Percentiles rank a stretch among this genome's conserved stretches.
phyloP scores from a whole-genome alignment of 2,888 invertebrate species.

The Vannuccia rotundouncinata region DNA sequence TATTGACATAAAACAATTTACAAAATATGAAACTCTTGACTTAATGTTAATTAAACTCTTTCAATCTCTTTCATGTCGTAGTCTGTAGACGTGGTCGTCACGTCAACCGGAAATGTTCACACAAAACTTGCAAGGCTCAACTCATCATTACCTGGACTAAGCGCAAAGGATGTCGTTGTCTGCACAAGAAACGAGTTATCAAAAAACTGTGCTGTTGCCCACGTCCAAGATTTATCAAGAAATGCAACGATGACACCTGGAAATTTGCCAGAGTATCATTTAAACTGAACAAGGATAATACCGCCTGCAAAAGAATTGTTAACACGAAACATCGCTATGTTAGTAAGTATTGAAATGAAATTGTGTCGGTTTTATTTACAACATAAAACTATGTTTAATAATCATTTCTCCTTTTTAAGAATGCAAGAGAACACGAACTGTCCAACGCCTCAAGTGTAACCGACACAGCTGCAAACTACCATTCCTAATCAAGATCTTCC shows the following conservation, averaged over 20 bases:
- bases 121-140: background rate
- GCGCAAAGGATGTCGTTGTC: slow-evolving; percentile 16
- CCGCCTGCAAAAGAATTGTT: slow-evolving; percentile 29
- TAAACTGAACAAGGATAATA: slow-evolving; percentile 10
- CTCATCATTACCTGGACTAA: background rate
- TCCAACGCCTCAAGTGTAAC: background rate
- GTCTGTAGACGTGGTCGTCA: background rate
- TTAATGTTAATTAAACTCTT: background rate
- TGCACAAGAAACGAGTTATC: background rate
- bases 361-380: background rate
- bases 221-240: background rate
- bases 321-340: background rate
- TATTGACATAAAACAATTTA: background rate
- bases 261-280: background rate
- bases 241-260: slow-evolving; percentile 27
- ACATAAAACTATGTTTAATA: background rate
- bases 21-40: background rate
- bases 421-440: slow-evolving; percentile 12
- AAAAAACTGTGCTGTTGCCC: slow-evolving; percentile 24
- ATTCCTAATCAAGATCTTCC: background rate
- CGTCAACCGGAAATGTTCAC: slow-evolving; percentile 8
- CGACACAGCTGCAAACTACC: background rate
- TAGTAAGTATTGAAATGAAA: slow-evolving; percentile 1
- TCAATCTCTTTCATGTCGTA: background rate
- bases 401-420: background rate